These are phyloP conservation scores for Stegastes partitus DNA, from an alignment of 2,113 vertebrate genomes.

Conservation along the genomic window DNA sequence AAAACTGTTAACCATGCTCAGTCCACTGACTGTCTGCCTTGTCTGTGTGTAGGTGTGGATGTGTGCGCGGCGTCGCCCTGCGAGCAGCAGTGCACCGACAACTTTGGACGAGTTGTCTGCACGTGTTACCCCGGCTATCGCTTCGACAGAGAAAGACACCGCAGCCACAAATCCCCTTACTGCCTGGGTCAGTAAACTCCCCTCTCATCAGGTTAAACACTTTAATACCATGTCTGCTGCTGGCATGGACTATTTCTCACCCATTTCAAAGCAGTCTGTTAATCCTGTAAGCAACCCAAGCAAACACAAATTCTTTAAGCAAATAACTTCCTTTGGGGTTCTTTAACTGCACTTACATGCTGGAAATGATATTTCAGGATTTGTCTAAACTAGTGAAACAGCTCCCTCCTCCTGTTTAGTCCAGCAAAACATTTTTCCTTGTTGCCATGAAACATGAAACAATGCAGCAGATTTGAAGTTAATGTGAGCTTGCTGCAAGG, in stretches of 20 bases:
- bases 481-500: neutral
- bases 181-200: conserved; percentile 81
- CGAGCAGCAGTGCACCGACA: conserved; percentile 88
- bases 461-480: neutral
- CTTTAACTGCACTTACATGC: too few species aligned
- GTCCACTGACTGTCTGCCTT: neutral
- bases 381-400: neutral
- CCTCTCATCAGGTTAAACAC: neutral
- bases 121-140: conserved; percentile 86
- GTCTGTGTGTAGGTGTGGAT: conserved; percentile 76
- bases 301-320: too few species aligned
- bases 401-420: neutral
- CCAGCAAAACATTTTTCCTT: neutral
- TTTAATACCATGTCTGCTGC: too few species aligned
- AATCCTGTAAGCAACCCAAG: too few species aligned
- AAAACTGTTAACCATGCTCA: neutral
- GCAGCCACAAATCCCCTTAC: conserved; percentile 83
- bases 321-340: neutral
- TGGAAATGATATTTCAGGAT: too few species aligned
- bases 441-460: neutral
- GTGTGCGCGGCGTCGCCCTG: conserved; percentile 85
- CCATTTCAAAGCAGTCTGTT: too few species aligned
- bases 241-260: too few species aligned
- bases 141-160: conserved; percentile 84
- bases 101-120: conserved; percentile 86